Base-by-base conservation (phyloP, 2,888 invertebrate species). In the Hirudinaria manillensis region DNA sequence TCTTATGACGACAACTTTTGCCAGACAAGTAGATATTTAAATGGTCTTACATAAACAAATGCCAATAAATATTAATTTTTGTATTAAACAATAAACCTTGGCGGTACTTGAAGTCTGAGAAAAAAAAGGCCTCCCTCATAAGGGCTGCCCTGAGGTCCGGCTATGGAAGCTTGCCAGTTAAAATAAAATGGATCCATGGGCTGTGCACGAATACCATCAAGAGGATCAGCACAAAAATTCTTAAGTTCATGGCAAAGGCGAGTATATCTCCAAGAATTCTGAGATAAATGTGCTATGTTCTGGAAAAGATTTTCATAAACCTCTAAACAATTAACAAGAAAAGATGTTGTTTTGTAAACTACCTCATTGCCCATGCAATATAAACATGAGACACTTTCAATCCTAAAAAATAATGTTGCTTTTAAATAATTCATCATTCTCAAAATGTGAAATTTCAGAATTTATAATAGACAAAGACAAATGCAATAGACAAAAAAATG, bases 121-220 rank as follows among this genome's bases (percentile, higher is more conserved):
- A 91, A 93, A 86, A 96, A 96, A 76, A 93, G 88, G 10, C 95
- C 95, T 24, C 95, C 95, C 85, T 95, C 94, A 83, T 95, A 96
- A 0, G 95, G 94, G 83, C 93, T 94, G 51, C 93, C 93, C 45
- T 90, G 90, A 13, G 96, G 95, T 0, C 95, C 96, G 34, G 91
- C 90, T 81, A 96, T 92, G 75, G 92, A 91, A 1, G 95, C 95
- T 86, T 94, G 93, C 95, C 95, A 96, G 85, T 94, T 93, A 82
- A 91, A 92, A 82, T 90, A 91, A 85, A 90, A 89, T 77, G 89
- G 87, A 86, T 93, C 93, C 70, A 93, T 86, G 0, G 93, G 93
- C 21, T 89, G 89, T 2, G 93, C 93, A 81, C 91, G 89, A 76
- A 93, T 93, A 1, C 93, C 93, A 82, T 93, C 93, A 0, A 92